These are phyloP conservation scores for Theocolax elegans DNA, from an alignment of 1,140 invertebrate genomes.

Conservation along the genomic window DNA sequence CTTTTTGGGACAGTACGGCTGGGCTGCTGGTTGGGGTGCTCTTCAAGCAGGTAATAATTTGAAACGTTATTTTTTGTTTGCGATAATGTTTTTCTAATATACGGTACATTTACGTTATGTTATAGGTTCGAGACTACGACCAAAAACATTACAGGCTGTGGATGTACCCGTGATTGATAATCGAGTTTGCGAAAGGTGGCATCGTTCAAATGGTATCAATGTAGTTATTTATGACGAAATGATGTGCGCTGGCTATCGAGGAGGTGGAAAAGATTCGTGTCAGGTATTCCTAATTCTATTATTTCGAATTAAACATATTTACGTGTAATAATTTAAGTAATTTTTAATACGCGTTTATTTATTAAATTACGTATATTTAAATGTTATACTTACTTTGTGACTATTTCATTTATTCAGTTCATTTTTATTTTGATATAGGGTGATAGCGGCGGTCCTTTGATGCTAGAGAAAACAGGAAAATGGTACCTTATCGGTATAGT, in stretches of 20 bases:
- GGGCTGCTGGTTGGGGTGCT: constrained; percentile 94
- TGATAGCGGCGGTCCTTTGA: constrained; percentile 89
- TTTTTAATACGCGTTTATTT: no score
- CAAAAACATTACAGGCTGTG: constrained; percentile 91
- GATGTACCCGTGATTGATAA: constrained; percentile 93
- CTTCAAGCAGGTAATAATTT: constrained; percentile 74
- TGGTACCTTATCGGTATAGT: constrained; percentile 93
- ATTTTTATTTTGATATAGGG: constrained; percentile 68
- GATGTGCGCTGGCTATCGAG: constrained; percentile 94
- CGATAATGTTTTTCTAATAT: background rate
- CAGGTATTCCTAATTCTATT: constrained; percentile 68
- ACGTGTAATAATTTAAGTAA: no score
- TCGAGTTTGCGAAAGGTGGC: constrained; percentile 84
- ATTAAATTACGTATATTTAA: no score
- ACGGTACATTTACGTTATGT: constrained; percentile 45
- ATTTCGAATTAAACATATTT: no score
- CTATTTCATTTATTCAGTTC: background rate
- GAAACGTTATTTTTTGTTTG: constrained; percentile 2
- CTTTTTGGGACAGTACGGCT: constrained; percentile 89
- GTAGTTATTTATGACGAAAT: constrained; percentile 96
- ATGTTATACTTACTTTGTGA: background rate
- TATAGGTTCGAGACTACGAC: constrained; percentile 85
- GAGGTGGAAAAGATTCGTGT: constrained; percentile 87
- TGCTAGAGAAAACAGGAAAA: constrained; percentile 84
- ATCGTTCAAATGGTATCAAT: constrained; percentile 86